Base-by-base conservation (phyloP, 2,888 invertebrate species). In the Lithophane leautieri region DNA sequence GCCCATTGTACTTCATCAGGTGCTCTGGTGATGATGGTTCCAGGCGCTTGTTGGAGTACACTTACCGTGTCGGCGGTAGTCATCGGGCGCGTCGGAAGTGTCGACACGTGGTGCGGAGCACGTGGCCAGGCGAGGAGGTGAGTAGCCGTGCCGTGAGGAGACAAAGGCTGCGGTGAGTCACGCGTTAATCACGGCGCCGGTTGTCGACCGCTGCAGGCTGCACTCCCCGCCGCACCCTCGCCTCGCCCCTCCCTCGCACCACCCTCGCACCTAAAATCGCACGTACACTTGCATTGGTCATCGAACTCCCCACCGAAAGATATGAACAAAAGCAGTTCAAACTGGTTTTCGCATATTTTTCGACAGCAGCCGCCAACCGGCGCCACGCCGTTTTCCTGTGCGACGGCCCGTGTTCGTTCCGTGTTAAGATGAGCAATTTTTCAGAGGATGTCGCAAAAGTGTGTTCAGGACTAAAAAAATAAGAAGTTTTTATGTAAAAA, bases 1-100 rank as follows among this genome's bases (percentile, higher is more conserved):
- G 98, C 98, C 98, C 98, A 98, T 99, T 99, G 99, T 99, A 99
- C 99, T 99, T 99, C 99, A 99, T 99, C 99, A 99, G 99, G 99
- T 99, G 99, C 99, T 99, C 99, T 99, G 99, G 99, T 98, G 97
- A 97, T 97, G 95, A 96, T 93, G 94, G 97, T 97, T 98, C 99
- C 99, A 98, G 99, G 98, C 98, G 98, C 98, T 98, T 99, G 98
- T 98, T 98, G 99, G 98, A 99, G 99, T 99, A 98, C 99, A 99
- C 98, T 98, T 98, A 98, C 98, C 98, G 98, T 98, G 98, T 95
- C 97, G 97, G 97, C 97, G 97, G 96, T 92, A 92, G 81, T 95
- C 93, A 86, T 92, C 97, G 86, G 79, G 85, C 83, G 60, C 91
- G 88, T 92, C 91, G 73, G 85, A 84, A 74, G 86, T 81, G 90